Evolutionary conservation across 2,113 vertebrate species (phyloP).

Genomic region (Hydrolagus affinis): DNA sequence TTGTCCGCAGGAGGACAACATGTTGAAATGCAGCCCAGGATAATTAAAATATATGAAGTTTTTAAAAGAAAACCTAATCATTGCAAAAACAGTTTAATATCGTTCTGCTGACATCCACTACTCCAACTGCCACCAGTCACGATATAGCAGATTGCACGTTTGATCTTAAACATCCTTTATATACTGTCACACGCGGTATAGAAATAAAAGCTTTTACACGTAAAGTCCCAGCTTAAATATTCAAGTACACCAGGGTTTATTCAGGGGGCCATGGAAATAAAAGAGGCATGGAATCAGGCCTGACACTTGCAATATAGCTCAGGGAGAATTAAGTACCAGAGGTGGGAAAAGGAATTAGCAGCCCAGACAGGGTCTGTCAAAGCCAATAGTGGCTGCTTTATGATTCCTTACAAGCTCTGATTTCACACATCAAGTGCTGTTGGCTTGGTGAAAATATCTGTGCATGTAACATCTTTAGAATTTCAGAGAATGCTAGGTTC

Average conservation of each 20-base stretch:
- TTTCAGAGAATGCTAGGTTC: slow-evolving; percentile 2
- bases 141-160: slow-evolving; percentile 3
- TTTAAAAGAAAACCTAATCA: background rate
- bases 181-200: slow-evolving; percentile 11
- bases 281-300: slow-evolving; percentile 26
- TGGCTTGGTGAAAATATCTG: background rate
- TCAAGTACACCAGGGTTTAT: slow-evolving; percentile 30
- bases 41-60: slow-evolving; percentile 22
- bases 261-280: slow-evolving; percentile 26
- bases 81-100: background rate
- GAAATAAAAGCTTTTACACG: slow-evolving; percentile 3
- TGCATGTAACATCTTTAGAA: slow-evolving; percentile 23
- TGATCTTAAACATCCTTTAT: slow-evolving; percentile 11
- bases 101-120: slow-evolving; percentile 22
- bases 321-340: slow-evolving; percentile 23
- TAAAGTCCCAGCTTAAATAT: slow-evolving; percentile 26
- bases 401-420: slow-evolving; percentile 28
- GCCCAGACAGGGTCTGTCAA: slow-evolving; percentile 30
- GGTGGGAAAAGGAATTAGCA: slow-evolving; percentile 29
- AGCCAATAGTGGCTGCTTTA: slow-evolving; percentile 28
- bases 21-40: background rate
- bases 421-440: slow-evolving; percentile 16
- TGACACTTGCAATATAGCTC: slow-evolving; percentile 29
- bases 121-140: slow-evolving; percentile 1
- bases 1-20: slow-evolving; percentile 20